These are phyloP conservation scores for Polyodon spathula DNA, from an alignment of 2,113 vertebrate genomes.

Conservation along the genomic window DNA sequence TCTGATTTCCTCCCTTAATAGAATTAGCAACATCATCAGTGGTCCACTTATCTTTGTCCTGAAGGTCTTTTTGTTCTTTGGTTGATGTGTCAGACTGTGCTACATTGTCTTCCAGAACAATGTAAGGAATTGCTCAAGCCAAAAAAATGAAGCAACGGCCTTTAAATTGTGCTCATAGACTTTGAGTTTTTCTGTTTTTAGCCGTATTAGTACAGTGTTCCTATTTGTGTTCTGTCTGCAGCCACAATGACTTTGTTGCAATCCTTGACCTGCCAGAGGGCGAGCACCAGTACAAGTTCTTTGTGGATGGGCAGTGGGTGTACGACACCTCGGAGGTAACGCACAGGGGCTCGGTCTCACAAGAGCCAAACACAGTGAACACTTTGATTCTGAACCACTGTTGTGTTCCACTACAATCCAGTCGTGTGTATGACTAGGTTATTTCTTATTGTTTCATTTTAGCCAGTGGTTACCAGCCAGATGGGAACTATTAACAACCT, in stretches of 20 bases:
- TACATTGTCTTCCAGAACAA: too few species aligned
- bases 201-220: not conserved
- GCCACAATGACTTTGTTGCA: slow-evolving; percentile 95
- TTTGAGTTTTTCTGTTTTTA: slow-evolving; percentile 4
- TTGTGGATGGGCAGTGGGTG: slow-evolving; percentile 96
- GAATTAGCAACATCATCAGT: too few species aligned
- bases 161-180: not conserved
- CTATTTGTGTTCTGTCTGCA: slow-evolving; percentile 32
- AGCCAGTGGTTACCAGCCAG: slow-evolving; percentile 92
- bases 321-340: slow-evolving; percentile 91
- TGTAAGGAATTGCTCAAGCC: too few species aligned
- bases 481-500: slow-evolving; percentile 94
- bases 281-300: slow-evolving; percentile 97
- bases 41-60: too few species aligned
- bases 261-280: slow-evolving; percentile 93
- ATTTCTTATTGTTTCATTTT: slow-evolving; percentile 27
- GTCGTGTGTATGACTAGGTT: not conserved
- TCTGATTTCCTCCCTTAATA: too few species aligned
- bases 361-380: too few species aligned
- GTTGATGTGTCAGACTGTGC: too few species aligned
- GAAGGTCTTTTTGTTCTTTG: too few species aligned
- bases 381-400: too few species aligned
- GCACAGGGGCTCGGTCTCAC: not conserved
- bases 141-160: too few species aligned
- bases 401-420: too few species aligned